Base-by-base conservation (phyloP, 2,888 invertebrate species). In the Agapetus fuscipes region DNA sequence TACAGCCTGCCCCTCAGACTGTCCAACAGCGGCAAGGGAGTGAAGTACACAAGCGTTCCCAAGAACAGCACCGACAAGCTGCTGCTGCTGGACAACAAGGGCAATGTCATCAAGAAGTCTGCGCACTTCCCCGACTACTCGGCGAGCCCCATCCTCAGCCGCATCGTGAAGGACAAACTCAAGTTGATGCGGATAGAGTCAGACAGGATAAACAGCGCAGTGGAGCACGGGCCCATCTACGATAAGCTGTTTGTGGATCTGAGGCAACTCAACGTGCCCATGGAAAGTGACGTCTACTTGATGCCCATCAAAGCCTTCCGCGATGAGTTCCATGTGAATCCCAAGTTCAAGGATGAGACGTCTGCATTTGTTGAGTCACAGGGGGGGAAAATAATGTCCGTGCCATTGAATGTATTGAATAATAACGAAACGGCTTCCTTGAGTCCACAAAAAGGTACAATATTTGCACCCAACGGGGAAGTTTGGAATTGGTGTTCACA, bases 201-300 rank as follows among this genome's bases (percentile, higher is more conserved):
- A 0, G 68, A 71, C 39, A 62, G 72, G 48, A 68, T 76, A 16
- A 74, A 74, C 50, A 76, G 76, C 49, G 73, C 72, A 0, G 66
- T 75, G 1, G 68, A 72, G 51, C 74, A 76, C 52, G 72, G 72
- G 0, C 72, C 73, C 0, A 68, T 74, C 20, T 76, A 76, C 48
- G 74, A 76, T 43, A 72, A 71, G 48, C 56, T 76, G 3, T 64
- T 76, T 40, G 69, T 68, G 41, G 64, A 71, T 44, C 55, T 76
- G 16, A 64, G 61, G 30, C 70, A 71, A 27, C 61, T 72, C 37
- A 71, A 69, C 45, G 65, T 75, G 46, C 61, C 69, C 1, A 62
- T 71, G 14, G 57, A 60, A 3, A 62, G 66, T 49, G 76, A 76
- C 50, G 68, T 71, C 12, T 62, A 75, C 39, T 52, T 76, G 31